Conservation (phyloP, 1,140 invertebrate genomes). For the Leptopilina boulardi region DNA sequence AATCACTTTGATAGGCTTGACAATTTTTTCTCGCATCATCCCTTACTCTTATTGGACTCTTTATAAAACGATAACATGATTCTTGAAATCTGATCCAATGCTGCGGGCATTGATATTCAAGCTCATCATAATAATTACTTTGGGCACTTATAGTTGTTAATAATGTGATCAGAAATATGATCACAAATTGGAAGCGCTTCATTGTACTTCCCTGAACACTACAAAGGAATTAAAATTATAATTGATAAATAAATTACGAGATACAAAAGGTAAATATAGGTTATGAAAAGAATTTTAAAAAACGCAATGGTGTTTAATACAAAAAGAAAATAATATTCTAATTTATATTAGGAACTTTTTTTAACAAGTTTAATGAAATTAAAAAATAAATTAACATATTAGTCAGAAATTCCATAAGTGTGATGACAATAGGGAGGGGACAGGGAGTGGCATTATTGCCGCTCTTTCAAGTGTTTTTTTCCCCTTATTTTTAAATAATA, state of each 20-base stretch:
- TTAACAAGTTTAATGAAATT: background rate
- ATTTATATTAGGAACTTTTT: background rate
- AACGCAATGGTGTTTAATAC: background rate
- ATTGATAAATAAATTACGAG: too few relatives aligned
- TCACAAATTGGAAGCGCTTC: conserved; percentile 1
- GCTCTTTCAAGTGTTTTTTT: background rate
- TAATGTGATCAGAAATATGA: background rate
- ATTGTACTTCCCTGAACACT: conserved; percentile 1
- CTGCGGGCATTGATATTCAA: conserved; percentile 82
- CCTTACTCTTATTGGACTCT: conserved; percentile 86
- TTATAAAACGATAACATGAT: conserved; percentile 92
- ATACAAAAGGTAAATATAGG: background rate
- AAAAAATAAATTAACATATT: conserved; percentile 20
- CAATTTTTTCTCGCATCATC: conserved; percentile 89
- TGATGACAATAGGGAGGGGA: conserved; percentile 32
- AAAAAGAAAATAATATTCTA: background rate
- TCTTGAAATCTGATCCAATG: conserved; percentile 87
- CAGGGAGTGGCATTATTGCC: conserved; percentile 30
- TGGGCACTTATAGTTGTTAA: conserved; percentile 46
- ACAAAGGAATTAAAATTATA: background rate
- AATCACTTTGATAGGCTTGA: conserved; percentile 86
- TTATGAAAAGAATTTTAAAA: background rate
- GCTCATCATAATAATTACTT: conserved; percentile 59
- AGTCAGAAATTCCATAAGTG: conserved; percentile 18
- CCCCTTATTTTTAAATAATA: background rate